Base-by-base conservation (phyloP, 2,888 invertebrate genomes). In the Scelioninae gen. 2 region DNA sequence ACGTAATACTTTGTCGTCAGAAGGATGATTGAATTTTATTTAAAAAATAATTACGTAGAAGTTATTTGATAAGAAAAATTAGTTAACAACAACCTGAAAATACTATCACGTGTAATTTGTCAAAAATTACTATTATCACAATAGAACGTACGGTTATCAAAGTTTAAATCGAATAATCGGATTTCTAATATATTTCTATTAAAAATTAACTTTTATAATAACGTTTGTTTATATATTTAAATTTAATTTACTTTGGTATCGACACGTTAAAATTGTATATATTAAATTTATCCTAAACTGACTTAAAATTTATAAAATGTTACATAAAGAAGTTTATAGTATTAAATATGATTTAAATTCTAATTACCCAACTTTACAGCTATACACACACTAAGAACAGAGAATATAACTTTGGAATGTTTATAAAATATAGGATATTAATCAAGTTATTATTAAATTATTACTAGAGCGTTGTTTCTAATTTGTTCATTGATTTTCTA, bases 81-180 rank as follows among this genome's bases (percentile, higher is more conserved):
- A 55, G 10, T 41, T 22, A 11, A 33, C 10, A 10, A 50, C n/a
- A 28, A 55, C 16, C 28, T 28, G 28, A 39, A 55, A 55, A 22
- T 55, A 55, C 28, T 28, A 55, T 41, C 53, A 39, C 9, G 5
- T 41, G 41, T 28, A 41, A 39, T 39, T 55, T 53, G 0, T 15
- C 2, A 41, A 55, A 41, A 55, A 53, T 41, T 13, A 22, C 58
- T 46, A 18, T 33, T 58, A 58, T 58, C 58, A 58, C 58, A 58
- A 46, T 46, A n/a, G 22, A 58, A 46, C 33, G 15, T 15, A 35
- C 22, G 16, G 16, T 46, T 13, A 15, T 6, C 35, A 55, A 55
- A 39, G 9, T 25, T 9, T 41, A 13, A 13, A 18, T 41, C 16
- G 16, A 53, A 33, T 16, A 13, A 35, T 35, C 6, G 13, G 13